Percentiles rank a stretch among this genome's conserved stretches.
These are phyloP conservation scores for Diachasmimorpha longicaudata DNA, from an alignment of 1,140 invertebrate genomes.

Conservation along the genomic window DNA sequence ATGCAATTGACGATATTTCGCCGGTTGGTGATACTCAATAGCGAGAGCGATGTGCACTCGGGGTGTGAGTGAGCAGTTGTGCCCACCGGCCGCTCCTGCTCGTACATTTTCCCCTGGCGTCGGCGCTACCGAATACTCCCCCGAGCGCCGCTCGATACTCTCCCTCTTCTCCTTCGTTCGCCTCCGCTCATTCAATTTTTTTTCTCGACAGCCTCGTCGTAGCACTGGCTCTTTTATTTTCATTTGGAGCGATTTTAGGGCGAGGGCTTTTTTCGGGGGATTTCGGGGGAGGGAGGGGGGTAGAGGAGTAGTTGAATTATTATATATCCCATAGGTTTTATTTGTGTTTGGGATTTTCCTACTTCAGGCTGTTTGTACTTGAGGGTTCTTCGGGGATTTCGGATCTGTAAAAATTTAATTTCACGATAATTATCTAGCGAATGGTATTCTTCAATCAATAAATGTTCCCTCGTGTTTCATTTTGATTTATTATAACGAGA, in stretches of 20 bases:
- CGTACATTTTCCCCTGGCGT: constrained; percentile 35
- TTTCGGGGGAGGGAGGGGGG: too few species aligned
- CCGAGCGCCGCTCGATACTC: constrained; percentile 45
- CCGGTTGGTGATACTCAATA: background rate
- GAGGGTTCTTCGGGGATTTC: too few species aligned
- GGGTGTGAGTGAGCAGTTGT: background rate
- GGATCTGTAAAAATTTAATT: too few species aligned
- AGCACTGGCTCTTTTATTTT: background rate
- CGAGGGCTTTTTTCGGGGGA: too few species aligned
- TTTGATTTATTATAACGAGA: background rate
- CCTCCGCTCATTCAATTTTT: background rate
- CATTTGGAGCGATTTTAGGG: too few species aligned
- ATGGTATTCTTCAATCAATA: too few species aligned
- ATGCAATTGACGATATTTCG: background rate
- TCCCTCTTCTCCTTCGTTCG: background rate
- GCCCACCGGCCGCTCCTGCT: background rate
- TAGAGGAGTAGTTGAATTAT: too few species aligned
- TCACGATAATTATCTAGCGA: too few species aligned
- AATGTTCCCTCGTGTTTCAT: background rate
- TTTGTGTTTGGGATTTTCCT: too few species aligned
- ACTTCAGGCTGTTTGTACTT: too few species aligned
- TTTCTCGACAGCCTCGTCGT: background rate
- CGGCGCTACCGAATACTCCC: constrained; percentile 39
- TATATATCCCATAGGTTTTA: too few species aligned
- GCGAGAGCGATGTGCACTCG: background rate